Conservation (phyloP, 2,888 invertebrate species). For the Stenodera caucasica region DNA sequence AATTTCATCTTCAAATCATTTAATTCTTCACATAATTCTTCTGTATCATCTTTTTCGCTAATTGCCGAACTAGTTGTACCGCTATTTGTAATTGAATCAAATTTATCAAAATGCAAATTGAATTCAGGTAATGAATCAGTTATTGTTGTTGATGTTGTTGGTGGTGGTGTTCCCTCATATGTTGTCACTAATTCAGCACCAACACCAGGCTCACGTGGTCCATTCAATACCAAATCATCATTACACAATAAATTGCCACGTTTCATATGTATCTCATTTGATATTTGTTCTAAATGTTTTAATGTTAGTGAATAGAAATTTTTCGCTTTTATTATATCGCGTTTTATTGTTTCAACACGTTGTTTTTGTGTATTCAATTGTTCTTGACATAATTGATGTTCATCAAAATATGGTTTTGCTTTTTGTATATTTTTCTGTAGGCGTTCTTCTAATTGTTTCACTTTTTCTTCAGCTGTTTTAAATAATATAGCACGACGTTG, state of each 20-base stretch:
- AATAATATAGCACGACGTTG: slow-evolving; percentile 78
- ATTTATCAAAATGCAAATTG: slow-evolving; percentile 62
- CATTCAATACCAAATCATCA: slow-evolving; percentile 57
- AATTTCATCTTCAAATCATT: slow-evolving; percentile 71
- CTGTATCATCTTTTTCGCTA: slow-evolving; percentile 57
- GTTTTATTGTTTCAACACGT: slow-evolving; percentile 79
- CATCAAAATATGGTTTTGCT: slow-evolving; percentile 88
- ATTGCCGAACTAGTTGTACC: slow-evolving; percentile 57
- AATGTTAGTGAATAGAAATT: slow-evolving; percentile 79
- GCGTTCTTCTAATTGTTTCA: slow-evolving; percentile 80
- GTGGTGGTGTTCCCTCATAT: slow-evolving; percentile 43
- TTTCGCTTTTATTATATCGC: slow-evolving; percentile 78
- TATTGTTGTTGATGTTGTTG: slow-evolving; percentile 31
- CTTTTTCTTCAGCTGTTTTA: slow-evolving; percentile 78
- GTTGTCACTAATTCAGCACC: slow-evolving; percentile 61
- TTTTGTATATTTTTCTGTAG: slow-evolving; percentile 80
- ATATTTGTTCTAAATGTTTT: slow-evolving; percentile 83
- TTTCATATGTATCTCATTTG: slow-evolving; percentile 84
- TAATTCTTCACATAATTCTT: slow-evolving; percentile 56
- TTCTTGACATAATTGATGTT: slow-evolving; percentile 83
- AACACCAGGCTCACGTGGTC: slow-evolving; percentile 67
- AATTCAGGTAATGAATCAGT: slow-evolving; percentile 55
- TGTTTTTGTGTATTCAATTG: slow-evolving; percentile 83
- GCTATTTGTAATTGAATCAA: slow-evolving; percentile 57
- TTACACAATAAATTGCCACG: slow-evolving; percentile 51